Conservation (phyloP, 2,113 vertebrate genomes). For the Leptodactylus fuscus region DNA sequence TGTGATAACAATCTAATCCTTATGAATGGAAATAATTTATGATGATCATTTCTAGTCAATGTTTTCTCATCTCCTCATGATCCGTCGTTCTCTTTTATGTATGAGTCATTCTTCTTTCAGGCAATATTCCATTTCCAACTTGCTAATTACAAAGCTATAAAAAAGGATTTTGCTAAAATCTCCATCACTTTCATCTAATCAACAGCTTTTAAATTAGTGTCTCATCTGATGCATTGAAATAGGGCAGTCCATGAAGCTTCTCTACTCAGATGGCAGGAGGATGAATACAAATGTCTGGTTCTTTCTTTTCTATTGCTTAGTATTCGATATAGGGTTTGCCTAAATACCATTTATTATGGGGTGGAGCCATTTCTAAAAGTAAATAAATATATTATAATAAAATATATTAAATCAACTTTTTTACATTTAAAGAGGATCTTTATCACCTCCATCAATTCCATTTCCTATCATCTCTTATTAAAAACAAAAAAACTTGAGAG, state of each 20-base stretch:
- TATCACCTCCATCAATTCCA: too few species aligned
- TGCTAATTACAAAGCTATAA: slow-evolving; percentile 54
- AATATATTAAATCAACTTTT: too few species aligned
- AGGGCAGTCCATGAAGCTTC: slow-evolving; percentile 9
- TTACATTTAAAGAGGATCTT: too few species aligned
- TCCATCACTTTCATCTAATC: slow-evolving; percentile 53
- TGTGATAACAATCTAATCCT: not conserved
- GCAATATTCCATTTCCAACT: slow-evolving; percentile 47
- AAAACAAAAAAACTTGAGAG: too few species aligned
- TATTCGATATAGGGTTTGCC: too few species aligned
- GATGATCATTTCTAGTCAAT: slow-evolving; percentile 17
- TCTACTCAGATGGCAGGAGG: too few species aligned
- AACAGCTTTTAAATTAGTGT: slow-evolving; percentile 57
- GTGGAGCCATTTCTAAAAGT: too few species aligned
- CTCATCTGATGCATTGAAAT: slow-evolving; percentile 29
- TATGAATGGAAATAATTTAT: not conserved
- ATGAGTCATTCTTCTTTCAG: slow-evolving; percentile 50
- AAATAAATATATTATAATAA: too few species aligned
- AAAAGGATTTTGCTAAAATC: slow-evolving; percentile 40
- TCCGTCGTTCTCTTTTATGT: slow-evolving; percentile 6
- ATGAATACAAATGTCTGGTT: too few species aligned
- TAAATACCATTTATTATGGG: too few species aligned
- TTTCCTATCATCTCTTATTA: too few species aligned
- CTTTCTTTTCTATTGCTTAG: too few species aligned
- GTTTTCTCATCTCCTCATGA: not conserved